Conservation (phyloP, 2,797 vertebrate genomes). For the Morus bassanus region DNA sequence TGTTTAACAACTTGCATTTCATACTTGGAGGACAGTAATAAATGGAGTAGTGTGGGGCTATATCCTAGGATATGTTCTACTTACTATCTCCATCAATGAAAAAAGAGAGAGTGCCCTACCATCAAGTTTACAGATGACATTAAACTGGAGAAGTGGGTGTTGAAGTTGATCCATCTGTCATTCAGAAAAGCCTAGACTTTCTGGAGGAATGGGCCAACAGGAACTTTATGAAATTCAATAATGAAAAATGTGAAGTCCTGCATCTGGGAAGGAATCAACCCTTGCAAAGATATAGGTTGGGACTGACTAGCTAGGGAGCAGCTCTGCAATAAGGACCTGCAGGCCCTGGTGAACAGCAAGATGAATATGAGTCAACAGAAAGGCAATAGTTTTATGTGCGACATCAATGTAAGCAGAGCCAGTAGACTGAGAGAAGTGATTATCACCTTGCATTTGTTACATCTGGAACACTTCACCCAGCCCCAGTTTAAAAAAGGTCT, state of each 20-base stretch:
- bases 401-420: neutral
- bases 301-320: neutral
- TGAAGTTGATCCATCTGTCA: neutral
- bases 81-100: neutral
- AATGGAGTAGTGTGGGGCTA: neutral
- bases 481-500: neutral
- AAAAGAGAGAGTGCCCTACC: neutral
- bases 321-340: neutral
- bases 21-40: neutral
- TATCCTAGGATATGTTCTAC: neutral
- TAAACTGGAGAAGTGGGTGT: neutral
- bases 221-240: neutral
- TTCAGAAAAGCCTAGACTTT: neutral
- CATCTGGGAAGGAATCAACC: neutral
- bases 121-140: neutral
- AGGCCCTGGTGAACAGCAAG: neutral
- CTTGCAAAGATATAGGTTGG: neutral
- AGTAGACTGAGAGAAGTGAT: neutral
- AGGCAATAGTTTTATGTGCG: neutral
- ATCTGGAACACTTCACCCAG: neutral
- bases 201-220: neutral
- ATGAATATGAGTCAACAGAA: neutral
- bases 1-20: neutral
- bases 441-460: neutral
- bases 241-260: neutral